Base-by-base conservation (phyloP, 2,113 vertebrate species). In the Stigmatopora nigra region DNA sequence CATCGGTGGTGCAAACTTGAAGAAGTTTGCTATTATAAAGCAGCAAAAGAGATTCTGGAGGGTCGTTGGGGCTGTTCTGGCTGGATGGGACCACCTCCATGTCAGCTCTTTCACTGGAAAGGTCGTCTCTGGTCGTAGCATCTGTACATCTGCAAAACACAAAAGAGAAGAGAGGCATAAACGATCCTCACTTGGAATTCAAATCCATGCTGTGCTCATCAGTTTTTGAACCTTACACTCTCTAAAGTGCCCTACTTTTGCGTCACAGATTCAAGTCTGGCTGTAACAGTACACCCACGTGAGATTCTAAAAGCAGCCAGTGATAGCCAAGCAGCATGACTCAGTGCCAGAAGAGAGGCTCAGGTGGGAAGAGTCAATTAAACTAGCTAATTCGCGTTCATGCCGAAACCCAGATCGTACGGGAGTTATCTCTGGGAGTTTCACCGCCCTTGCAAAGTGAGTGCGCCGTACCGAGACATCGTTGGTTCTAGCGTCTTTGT, bases 21-120 rank as follows among this genome's bases (percentile, higher is more conserved):
- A 62, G 19, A 3, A 7, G 41, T 9, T 41, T 7, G 2, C 59
- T 41, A 1, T 4, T 49, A 5, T 52, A 53, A 12, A 60, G 75
- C 45, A 64, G 75, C 61, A 65, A 58, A 25, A 67, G 62, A 52
- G 36, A n/a, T 7, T 47, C 13, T 9, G 69, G 69, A 63, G 25
- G 44, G 46, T 61, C 66, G 14, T 79, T 20, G 3, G 83, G 84
- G 73, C 90, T 90, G 56, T 81, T 82, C 70, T 89, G 88, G 56
- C 90, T 91, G 56, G 89, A 92, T 15, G 65, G 1, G 7, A 90
- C 60, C 61, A 72, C 4, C 61, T 90, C 84, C 0, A 13, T 70
- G 19, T 4, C 66, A 72, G 15, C 64, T 45, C 7, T 0, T 20
- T 7, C 11, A 45, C 11, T 45, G 38, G 20, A 7, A 13, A 12